phyloP scores from a whole-genome alignment of 2,113 vertebrate genomes.

The Nyctereutes procyonoides region DNA sequence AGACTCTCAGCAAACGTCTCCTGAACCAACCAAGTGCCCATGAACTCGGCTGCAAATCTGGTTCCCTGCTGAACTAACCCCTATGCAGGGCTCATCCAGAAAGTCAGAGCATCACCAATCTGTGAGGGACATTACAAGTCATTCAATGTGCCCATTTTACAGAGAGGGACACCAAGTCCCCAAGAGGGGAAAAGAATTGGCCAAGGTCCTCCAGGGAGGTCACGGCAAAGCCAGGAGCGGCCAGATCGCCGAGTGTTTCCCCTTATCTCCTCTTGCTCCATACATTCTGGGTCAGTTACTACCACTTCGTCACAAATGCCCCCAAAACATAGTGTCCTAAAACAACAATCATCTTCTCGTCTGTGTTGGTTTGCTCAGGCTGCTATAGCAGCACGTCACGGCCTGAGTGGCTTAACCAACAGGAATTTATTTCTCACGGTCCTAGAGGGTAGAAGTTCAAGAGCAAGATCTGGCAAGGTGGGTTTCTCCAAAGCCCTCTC shows the following conservation, averaged over 20 bases:
- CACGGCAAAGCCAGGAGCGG: not conserved
- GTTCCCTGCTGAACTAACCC: not conserved
- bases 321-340: not conserved
- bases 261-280: not conserved
- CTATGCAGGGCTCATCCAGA: not conserved
- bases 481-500: not conserved
- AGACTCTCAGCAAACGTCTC: not conserved
- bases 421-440: not conserved
- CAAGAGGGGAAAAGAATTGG: not conserved
- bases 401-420: not conserved
- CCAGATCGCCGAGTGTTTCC: not conserved
- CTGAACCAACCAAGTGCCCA: not conserved
- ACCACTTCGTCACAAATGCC: not conserved
- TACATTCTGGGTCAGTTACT: not conserved
- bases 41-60: not conserved
- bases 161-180: not conserved
- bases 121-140: not conserved
- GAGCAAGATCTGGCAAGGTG: not conserved
- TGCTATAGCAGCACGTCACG: not conserved
- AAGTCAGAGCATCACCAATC: not conserved
- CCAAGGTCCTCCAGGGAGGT: not conserved
- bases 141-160: not conserved
- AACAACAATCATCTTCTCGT: rapidly evolving
- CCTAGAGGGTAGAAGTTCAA: not conserved
- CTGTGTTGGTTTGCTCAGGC: too few species aligned